These are phyloP conservation scores for Bombus fervidus DNA, from an alignment of 1,140 invertebrate species.

Conservation along the genomic window DNA sequence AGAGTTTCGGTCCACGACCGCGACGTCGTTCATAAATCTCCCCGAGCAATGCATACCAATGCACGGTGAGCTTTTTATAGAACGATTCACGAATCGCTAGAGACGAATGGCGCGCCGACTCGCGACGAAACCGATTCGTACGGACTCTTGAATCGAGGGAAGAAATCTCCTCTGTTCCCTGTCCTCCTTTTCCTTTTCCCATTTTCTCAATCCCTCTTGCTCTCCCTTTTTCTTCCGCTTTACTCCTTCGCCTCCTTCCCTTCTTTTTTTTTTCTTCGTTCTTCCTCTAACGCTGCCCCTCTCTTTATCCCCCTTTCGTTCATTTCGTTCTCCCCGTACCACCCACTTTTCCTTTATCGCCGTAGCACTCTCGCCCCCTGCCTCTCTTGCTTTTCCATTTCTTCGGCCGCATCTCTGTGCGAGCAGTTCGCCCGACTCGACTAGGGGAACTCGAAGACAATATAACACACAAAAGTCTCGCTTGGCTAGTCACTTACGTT, in stretches of 20 bases:
- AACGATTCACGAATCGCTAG: slow-evolving; percentile 38
- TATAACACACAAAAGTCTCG: slow-evolving; percentile 63
- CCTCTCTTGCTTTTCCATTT: no score
- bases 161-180: background rate
- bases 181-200: background rate
- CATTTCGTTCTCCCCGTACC: background rate
- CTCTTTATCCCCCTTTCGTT: background rate
- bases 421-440: background rate
- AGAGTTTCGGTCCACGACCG: background rate
- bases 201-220: no score
- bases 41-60: slow-evolving; percentile 25
- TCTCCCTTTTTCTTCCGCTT: no score
- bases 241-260: no score
- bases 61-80: background rate
- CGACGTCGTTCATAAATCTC: slow-evolving; percentile 25
- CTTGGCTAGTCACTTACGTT: slow-evolving; percentile 67
- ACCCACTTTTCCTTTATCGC: background rate
- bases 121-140: slow-evolving; percentile 12
- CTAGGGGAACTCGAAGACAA: slow-evolving; percentile 50
- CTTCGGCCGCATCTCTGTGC: background rate
- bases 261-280: background rate
- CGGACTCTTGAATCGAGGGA: background rate
- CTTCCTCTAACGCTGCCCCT: background rate
- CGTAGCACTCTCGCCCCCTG: no score
- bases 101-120: background rate